These are phyloP conservation scores for Ptychobarbus kaznakovi DNA, from an alignment of 2,797 vertebrate genomes.

Conservation along the genomic window DNA sequence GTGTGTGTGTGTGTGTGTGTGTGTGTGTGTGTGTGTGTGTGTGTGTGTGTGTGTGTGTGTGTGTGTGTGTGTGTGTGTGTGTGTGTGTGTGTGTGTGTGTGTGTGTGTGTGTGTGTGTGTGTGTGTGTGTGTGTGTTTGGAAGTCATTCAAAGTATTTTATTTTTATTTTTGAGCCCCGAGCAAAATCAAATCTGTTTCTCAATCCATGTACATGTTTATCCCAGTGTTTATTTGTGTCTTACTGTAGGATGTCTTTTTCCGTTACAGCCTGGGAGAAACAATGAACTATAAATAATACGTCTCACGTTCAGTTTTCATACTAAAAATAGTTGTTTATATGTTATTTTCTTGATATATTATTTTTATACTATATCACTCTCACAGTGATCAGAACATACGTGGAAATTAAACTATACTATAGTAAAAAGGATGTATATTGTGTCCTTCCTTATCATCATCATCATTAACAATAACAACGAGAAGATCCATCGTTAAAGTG, in stretches of 20 bases:
- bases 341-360: not conserved
- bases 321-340: not conserved
- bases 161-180: not conserved
- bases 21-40: too few relatives aligned
- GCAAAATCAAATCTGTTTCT: not conserved
- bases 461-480: not conserved
- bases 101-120: too few relatives aligned
- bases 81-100: too few relatives aligned
- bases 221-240: not conserved
- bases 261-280: not conserved
- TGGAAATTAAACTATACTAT: not conserved
- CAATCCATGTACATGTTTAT: slow-evolving; percentile 19
- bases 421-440: not conserved
- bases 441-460: not conserved
- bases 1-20: too few relatives aligned
- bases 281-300: not conserved
- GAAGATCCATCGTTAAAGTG: not conserved
- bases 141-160: not conserved
- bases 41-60: too few relatives aligned
- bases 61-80: too few relatives aligned
- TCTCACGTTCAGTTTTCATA: not conserved
- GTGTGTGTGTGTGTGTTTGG: too few relatives aligned
- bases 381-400: not conserved
- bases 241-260: not conserved
- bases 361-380: not conserved